Base-by-base conservation (phyloP, 2,888 invertebrate genomes). In the Taphrorychus bicolor region DNA sequence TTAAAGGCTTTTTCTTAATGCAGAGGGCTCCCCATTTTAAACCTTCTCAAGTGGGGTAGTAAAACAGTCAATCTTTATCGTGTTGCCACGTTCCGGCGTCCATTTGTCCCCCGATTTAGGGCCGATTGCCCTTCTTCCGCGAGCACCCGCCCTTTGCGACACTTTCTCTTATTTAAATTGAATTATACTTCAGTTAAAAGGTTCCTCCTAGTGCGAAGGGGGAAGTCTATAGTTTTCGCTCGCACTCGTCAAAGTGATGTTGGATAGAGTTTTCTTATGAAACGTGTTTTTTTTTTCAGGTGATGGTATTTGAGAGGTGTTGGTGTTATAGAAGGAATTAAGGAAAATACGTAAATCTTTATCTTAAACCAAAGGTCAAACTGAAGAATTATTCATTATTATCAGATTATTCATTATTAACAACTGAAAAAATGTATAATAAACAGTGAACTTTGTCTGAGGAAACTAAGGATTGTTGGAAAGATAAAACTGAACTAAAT, bases 141-240 rank as follows among this genome's bases (percentile, higher is more conserved):
- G 63, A 42, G 56, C 56, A 49, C 48, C 68, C 68, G 58, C 67
- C 77, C 76, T 71, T 70, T 68, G 74, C 72, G 78, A 78, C 77
- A 79, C 81, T 81, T 81, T 81, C 80, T 80, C 79, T 81, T 80
- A 82, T 82, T 82, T 81, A 82, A 82, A 82, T 82, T 79, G 81
- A 80, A 82, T 82, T 82, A 82, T 81, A 79, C 81, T 81, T 76
- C 73, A 81, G 76, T 78, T 79, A 79, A 80, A 79, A 79, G 79
- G 79, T 77, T 75, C 76, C 58, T 42, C 61, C 24, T 58, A n/a
- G 41, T 60, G 57, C 17, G 48, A 52, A 40, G 59, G 68, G n/a
- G 66, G 59, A 58, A 59, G 52, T 66, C 32, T 51, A 45, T 52
- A 58, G 61, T 67, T 51, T 17, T 51, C n/a, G n/a, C n/a, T n/a